These are phyloP conservation scores for Mythimna ferrago DNA, from an alignment of 2,888 invertebrate genomes.

Conservation along the genomic window DNA sequence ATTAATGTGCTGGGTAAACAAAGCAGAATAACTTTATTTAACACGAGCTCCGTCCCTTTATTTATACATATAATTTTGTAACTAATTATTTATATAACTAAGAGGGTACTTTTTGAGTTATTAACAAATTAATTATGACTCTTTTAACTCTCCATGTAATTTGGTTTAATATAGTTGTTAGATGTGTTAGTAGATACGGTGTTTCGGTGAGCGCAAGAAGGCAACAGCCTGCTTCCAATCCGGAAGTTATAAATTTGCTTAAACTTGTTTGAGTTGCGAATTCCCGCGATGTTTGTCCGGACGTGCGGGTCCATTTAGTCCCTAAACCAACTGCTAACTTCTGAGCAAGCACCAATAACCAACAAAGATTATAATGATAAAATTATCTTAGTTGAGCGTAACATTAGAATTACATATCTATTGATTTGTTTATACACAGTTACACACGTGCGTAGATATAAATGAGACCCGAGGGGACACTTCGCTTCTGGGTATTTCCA, in stretches of 20 bases:
- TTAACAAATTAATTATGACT: slow-evolving; percentile 34
- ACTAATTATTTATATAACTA: slow-evolving; percentile 45
- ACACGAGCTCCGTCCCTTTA: slow-evolving; percentile 24
- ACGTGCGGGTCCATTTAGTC: slow-evolving; percentile 88
- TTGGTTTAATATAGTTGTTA: slow-evolving; percentile 45
- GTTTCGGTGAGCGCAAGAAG: slow-evolving; percentile 61
- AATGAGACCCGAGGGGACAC: slow-evolving; percentile 7
- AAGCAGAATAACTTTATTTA: slow-evolving; percentile 45
- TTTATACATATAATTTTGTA: slow-evolving; percentile 39
- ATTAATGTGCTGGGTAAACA: slow-evolving; percentile 47
- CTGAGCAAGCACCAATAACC: slow-evolving; percentile 79
- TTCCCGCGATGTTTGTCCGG: slow-evolving; percentile 88
- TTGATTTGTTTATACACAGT: slow-evolving; percentile 14
- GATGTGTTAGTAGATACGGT: slow-evolving; percentile 45
- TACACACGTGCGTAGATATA: not conserved
- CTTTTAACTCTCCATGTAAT: slow-evolving; percentile 40
- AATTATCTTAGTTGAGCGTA: slow-evolving; percentile 66
- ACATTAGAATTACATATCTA: slow-evolving; percentile 42
- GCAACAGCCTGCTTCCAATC: slow-evolving; percentile 80
- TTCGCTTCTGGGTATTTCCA: slow-evolving; percentile 25
- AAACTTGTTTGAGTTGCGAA: slow-evolving; percentile 89
- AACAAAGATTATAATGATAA: slow-evolving; percentile 76
- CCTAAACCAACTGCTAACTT: slow-evolving; percentile 86
- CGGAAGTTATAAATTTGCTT: slow-evolving; percentile 89
- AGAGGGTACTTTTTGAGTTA: slow-evolving; percentile 41